phyloP scores from a whole-genome alignment of 2,797 vertebrate genomes.

The Menidia menidia region DNA sequence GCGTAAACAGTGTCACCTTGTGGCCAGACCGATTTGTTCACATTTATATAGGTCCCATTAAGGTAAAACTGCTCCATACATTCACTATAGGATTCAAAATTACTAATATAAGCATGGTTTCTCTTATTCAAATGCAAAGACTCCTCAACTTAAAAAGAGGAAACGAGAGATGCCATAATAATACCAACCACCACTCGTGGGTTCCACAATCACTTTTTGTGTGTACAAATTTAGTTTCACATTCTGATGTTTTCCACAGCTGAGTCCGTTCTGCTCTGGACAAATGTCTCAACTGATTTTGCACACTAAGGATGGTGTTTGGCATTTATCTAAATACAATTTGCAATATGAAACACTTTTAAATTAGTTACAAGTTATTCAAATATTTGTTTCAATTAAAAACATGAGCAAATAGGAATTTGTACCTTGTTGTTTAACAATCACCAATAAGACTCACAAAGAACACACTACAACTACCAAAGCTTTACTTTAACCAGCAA shows the following conservation, averaged over 20 bases:
- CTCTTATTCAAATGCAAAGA: too few species aligned
- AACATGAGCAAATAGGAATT: not conserved
- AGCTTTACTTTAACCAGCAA: too few species aligned
- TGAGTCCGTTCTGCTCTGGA: not conserved
- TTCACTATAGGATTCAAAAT: not conserved
- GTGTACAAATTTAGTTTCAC: too few species aligned
- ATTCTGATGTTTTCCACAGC: not conserved
- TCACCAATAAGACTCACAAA: too few species aligned
- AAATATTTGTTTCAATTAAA: not conserved
- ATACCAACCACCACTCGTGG: not conserved
- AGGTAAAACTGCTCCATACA: too few species aligned
- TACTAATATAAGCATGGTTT: not conserved
- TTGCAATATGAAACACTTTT: not conserved
- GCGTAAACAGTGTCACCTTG: slow-evolving; percentile 21
- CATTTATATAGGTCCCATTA: not conserved
- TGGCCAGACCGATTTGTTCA: not conserved
- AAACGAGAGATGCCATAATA: not conserved
- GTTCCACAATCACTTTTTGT: too few species aligned
- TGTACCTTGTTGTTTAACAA: too few species aligned
- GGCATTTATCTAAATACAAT: not conserved
- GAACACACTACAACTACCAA: too few species aligned
- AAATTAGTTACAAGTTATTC: not conserved
- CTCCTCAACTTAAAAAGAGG: not conserved
- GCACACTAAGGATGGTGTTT: not conserved
- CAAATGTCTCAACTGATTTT: too few species aligned